phyloP scores from a whole-genome alignment of 2,113 vertebrate species.

The Platichthys stellatus region DNA sequence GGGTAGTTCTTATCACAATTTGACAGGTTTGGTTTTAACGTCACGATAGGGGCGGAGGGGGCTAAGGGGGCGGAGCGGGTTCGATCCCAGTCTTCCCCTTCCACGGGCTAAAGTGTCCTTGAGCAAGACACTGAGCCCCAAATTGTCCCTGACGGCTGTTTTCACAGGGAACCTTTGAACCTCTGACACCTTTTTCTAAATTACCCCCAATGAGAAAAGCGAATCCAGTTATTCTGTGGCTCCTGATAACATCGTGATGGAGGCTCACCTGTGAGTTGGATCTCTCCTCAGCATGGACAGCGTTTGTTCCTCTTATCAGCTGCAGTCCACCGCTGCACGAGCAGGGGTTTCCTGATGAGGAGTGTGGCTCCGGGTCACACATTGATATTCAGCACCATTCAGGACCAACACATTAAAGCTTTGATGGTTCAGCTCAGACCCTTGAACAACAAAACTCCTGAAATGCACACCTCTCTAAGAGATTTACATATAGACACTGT shows the following conservation, averaged over 20 bases:
- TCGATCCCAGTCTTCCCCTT: no score
- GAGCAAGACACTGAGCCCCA: no score
- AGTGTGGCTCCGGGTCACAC: constrained; percentile 55
- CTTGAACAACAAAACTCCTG: constrained; percentile 26
- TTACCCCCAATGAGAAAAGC: no score
- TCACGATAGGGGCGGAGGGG: no score
- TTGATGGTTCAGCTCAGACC: constrained; percentile 37
- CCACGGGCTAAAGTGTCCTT: no score
- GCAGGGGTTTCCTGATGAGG: constrained; percentile 43
- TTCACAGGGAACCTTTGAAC: no score
- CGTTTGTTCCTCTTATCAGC: constrained; percentile 33
- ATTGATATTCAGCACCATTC: constrained; percentile 61
- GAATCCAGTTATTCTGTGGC: neutral
- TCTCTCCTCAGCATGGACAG: constrained; percentile 20
- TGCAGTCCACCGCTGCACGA: constrained; percentile 20
- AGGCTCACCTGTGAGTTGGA: neutral
- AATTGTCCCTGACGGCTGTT: no score
- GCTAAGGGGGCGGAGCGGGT: no score
- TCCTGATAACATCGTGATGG: neutral
- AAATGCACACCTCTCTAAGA: constrained; percentile 23
- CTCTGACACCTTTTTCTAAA: no score
- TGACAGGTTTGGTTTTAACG: no score
- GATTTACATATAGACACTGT: constrained; percentile 24
- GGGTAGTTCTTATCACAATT: no score
- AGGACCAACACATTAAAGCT: constrained; percentile 45